Conservation (phyloP, 35 echinoderm and acorn worm species). For the Hemicentrotus pulcherrimus region DNA sequence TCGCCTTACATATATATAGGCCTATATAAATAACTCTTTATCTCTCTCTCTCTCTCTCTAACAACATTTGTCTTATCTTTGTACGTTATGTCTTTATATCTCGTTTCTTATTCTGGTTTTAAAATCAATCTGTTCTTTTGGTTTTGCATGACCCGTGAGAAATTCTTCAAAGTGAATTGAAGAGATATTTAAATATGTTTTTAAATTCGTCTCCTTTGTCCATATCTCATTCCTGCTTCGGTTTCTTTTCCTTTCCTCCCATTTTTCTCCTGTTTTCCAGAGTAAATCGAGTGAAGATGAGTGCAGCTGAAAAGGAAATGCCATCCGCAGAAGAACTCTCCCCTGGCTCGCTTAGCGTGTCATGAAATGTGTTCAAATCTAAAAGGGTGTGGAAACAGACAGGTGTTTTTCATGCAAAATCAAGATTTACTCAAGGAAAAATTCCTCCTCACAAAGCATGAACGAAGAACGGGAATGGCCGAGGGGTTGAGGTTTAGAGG, state of each 20-base stretch:
- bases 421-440: slow-evolving; percentile 1
- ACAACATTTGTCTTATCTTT: not conserved
- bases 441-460: not conserved
- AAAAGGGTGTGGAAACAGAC: slow-evolving; percentile 15
- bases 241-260: not conserved
- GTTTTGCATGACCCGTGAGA: not conserved
- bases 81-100: too few relatives aligned
- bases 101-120: not conserved
- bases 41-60: not conserved
- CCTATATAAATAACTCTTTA: not conserved
- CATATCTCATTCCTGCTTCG: not conserved
- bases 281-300: slow-evolving; percentile 17
- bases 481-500: not conserved
- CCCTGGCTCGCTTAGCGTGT: not conserved
- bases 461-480: not conserved
- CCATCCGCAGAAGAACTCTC: not conserved
- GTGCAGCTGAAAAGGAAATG: slow-evolving; percentile 33
- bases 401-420: not conserved
- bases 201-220: not conserved
- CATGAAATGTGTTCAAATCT: slow-evolving; percentile 27
- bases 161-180: not conserved
- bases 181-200: not conserved
- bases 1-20: not conserved
- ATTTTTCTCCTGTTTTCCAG: not conserved
- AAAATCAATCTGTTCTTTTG: not conserved